Base-by-base conservation (phyloP, 2,888 invertebrate genomes). In the Pyrgus malvae region DNA sequence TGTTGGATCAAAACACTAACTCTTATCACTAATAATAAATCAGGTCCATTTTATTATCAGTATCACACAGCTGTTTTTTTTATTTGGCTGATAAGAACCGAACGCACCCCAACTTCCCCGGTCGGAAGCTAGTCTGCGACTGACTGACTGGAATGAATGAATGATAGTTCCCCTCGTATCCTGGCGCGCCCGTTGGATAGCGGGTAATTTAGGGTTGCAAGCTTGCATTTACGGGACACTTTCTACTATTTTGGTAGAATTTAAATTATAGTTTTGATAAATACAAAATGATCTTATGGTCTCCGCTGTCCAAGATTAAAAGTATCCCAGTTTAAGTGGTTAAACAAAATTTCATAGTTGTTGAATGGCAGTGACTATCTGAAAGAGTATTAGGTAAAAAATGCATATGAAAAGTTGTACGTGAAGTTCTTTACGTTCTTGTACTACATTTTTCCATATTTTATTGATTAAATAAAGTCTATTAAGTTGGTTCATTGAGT, bases 31-130 rank as follows among this genome's bases (percentile, higher is more conserved):
- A 65, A 58, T 72, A 80, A 23, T 46, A 46, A 14, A 46, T 23
- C 76, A 74, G 74, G 78, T 76, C 74, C 81, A 80, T 80, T 69
- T 75, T n/a, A n/a, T n/a, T n/a, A n/a, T 64, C 49, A 58, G 57
- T 71, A 72, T 73, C 70, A 72, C 71, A 46, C 56, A 40, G 25
- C 16, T 23, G 35, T 19, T 37, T 37, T 21, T 27, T 38, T 38
- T 27, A 7, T 38, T 19, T 19, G 8, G 14, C n/a, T 12, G 35
- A 2, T 16, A 19, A 3, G 27, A 29, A 9, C 7, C 19, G 7
- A 14, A 9, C 29, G 40, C 37, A 17, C 9, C 8, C 29, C 51
- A 40, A 49, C 46, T 35, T 58, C 56, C 59, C 62, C 64, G 8
- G 5, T 12, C 37, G 42, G 17, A 37, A 42, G 68, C 60, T 60